These are phyloP conservation scores for Thryonomys swinderianus DNA, from an alignment of 2,113 vertebrate genomes.

Conservation along the genomic window DNA sequence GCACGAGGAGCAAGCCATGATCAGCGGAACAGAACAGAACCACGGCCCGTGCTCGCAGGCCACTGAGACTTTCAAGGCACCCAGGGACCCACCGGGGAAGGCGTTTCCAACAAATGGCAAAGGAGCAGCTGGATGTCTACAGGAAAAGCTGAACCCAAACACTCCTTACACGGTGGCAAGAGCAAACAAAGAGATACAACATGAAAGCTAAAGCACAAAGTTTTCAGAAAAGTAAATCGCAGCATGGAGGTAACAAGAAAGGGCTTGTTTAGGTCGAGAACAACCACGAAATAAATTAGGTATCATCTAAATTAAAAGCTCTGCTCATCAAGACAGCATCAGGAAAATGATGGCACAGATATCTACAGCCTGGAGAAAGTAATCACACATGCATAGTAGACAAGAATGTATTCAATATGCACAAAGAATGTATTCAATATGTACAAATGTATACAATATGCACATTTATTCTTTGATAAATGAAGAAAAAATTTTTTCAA, in stretches of 20 bases:
- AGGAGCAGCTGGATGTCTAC: not conserved
- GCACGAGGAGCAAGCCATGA: not conserved
- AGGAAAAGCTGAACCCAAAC: not conserved
- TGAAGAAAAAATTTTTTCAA: not conserved
- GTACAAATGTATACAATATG: not conserved
- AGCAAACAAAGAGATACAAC: not conserved
- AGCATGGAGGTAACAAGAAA: not conserved
- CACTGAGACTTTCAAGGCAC: not conserved
- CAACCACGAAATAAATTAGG: not conserved
- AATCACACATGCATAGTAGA: not conserved
- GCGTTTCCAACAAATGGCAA: not conserved
- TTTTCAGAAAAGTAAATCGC: not conserved
- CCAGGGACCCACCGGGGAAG: not conserved
- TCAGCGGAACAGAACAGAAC: not conserved
- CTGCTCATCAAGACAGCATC: not conserved
- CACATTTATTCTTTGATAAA: not conserved
- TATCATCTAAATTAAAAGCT: not conserved
- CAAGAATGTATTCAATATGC: not conserved
- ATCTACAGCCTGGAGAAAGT: not conserved
- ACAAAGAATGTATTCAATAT: not conserved
- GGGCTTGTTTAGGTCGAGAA: not conserved
- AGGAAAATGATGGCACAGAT: not conserved
- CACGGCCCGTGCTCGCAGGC: not conserved
- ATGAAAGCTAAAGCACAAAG: not conserved
- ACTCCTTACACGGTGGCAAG: not conserved